Evolutionary conservation across 2,888 invertebrate genomes (phyloP), one percentile per base, ranked within the genome.

Genomic region (Pseudococcus viburni): DNA sequence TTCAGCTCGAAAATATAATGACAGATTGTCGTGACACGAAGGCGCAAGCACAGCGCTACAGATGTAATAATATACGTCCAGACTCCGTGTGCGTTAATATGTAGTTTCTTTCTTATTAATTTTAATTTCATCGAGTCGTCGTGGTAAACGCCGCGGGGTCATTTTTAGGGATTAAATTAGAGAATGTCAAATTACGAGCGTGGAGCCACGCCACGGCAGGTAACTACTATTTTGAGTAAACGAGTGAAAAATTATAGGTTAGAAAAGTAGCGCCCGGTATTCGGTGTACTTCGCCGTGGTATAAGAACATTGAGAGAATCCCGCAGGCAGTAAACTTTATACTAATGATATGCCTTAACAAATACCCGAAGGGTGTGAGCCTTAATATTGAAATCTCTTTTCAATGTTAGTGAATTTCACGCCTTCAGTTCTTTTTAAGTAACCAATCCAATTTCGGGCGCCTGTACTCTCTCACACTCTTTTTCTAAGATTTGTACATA

Each of bases 171-270:
- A 55, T 84, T 55, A 33, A 84, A 84, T 84, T 84, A 85, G 85
- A 85, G 64, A 64, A 85, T 85, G 85, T 85, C 85, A 64, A 85
- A 85, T 85, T 85, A 85, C 39, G 33, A 39, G 33, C 17, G 6
- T 19, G 59, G 59, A 59, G 85, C 85, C 85, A 85, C 84, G 84
- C 42, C 59, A 59, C 64, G 19, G 19, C 64, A 64, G 64, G 64
- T 84, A 84, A 84, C 51, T 84, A 55, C 85, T 85, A 85, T 85
- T 85, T 85, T 42, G 85, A 64, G 85, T 85, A 85, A 85, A 85
- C 85, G 85, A 85, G 85, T 85, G 85, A 85, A 85, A 85, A 85
- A 85, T 85, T 85, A 85, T n/a, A 33, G 85, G 85, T 85, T 85
- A n/a, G 80, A 19, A 83, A 83, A 83, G 46, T 83, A 42, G 46